phyloP scores from a whole-genome alignment of 2,888 invertebrate genomes.

The Oegoconia quadripuncta region DNA sequence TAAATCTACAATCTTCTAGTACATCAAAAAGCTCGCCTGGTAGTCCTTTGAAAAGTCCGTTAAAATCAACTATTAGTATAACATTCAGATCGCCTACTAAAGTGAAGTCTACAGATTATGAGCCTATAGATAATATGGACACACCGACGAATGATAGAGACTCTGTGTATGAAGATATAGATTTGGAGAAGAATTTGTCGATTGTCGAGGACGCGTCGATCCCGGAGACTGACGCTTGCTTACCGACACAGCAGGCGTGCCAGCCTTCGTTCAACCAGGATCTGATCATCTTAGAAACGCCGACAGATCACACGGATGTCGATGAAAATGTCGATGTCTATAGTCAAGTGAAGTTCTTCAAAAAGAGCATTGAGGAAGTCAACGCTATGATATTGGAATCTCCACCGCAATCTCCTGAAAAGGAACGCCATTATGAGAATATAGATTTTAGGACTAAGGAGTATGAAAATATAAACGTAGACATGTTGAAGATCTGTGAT shows the following conservation, averaged over 20 bases:
- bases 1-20: slow-evolving; percentile 65
- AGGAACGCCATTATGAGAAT: slow-evolving; percentile 45
- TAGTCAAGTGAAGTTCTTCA: slow-evolving; percentile 87
- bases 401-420: slow-evolving; percentile 25
- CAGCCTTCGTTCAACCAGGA: slow-evolving; percentile 65
- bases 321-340: slow-evolving; percentile 79
- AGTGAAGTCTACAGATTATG: slow-evolving; percentile 60
- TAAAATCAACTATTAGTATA: slow-evolving; percentile 86
- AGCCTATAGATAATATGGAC: slow-evolving; percentile 57
- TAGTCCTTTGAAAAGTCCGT: slow-evolving; percentile 73
- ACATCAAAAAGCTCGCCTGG: slow-evolving; percentile 66
- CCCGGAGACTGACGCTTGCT: slow-evolving; percentile 75
- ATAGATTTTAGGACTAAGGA: slow-evolving; percentile 44
- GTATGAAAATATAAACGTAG: slow-evolving; percentile 62
- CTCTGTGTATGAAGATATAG: slow-evolving; percentile 80
- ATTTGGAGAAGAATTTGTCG: slow-evolving; percentile 64
- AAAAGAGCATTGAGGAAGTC: slow-evolving; percentile 86
- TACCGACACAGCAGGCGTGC: slow-evolving; percentile 79
- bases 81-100: slow-evolving; percentile 83
- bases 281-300: slow-evolving; percentile 76
- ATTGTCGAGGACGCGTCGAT: slow-evolving; percentile 77
- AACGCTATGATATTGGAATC: slow-evolving; percentile 74
- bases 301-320: slow-evolving; percentile 60
- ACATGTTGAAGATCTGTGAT: slow-evolving; percentile 55
- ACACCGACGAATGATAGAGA: slow-evolving; percentile 70